Evolutionary conservation across 2,888 invertebrate species (phyloP).

Genomic region (Cephus pygmeus): DNA sequence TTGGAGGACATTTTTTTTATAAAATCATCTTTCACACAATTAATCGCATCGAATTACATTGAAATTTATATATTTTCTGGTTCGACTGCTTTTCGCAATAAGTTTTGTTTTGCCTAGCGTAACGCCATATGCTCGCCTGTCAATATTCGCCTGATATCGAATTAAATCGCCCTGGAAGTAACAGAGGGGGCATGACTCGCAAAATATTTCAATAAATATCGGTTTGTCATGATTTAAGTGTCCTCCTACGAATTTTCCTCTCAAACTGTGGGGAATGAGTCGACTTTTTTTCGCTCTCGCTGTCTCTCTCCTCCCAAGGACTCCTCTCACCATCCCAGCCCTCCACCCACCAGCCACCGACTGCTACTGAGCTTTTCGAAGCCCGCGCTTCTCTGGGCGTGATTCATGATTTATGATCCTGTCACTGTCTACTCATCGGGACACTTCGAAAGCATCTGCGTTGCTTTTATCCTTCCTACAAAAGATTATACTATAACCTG

Average conservation of each 20-base stretch:
- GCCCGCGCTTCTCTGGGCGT: not conserved
- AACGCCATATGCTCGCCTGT: not conserved
- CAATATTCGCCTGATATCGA: not conserved
- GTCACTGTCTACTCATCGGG: not conserved
- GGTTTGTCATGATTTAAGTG: slow-evolving; percentile 8
- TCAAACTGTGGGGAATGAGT: not conserved
- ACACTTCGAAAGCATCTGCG: not conserved
- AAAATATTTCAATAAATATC: slow-evolving; percentile 6
- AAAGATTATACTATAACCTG: not conserved
- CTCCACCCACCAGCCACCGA: not conserved
- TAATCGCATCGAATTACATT: not conserved
- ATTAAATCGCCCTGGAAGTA: not conserved
- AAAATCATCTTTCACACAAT: not conserved
- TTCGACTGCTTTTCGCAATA: not conserved
- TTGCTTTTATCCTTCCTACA: not conserved
- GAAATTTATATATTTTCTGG: not conserved
- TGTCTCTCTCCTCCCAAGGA: not conserved
- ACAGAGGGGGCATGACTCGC: not conserved
- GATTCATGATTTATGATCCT: slow-evolving; percentile 6
- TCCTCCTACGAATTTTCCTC: not conserved
- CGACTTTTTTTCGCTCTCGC: not conserved
- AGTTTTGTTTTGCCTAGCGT: not conserved
- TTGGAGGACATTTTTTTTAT: not conserved
- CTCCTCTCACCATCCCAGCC: not conserved
- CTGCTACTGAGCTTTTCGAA: not conserved